Evolutionary conservation across 2,888 invertebrate genomes (phyloP).

Genomic region (Diarsia rubi): DNA sequence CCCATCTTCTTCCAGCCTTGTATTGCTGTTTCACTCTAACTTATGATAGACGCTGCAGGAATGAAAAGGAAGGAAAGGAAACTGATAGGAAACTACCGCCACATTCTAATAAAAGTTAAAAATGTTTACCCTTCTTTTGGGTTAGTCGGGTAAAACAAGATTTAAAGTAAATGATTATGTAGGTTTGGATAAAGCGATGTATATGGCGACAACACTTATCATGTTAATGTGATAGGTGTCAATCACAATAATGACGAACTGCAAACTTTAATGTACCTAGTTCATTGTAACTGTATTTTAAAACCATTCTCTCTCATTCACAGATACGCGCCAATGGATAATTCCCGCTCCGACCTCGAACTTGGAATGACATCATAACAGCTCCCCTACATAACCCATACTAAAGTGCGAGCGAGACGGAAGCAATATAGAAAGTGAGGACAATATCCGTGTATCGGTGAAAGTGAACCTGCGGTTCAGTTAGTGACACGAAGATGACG

Average conservation of each 20-base stretch:
- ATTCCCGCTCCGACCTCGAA: slow-evolving; percentile 64
- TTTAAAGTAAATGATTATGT: too few species aligned
- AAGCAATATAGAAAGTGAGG: slow-evolving; percentile 67
- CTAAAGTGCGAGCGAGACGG: slow-evolving; percentile 56
- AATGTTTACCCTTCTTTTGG: too few species aligned
- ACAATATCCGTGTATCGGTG: slow-evolving; percentile 55
- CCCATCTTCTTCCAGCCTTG: too few species aligned
- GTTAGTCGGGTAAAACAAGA: too few species aligned
- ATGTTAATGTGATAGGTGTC: slow-evolving; percentile 35
- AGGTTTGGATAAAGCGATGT: too few species aligned
- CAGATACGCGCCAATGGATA: slow-evolving; percentile 71
- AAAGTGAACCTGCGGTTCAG: slow-evolving; percentile 57
- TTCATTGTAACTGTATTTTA: slow-evolving; percentile 5
- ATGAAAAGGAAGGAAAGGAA: too few species aligned
- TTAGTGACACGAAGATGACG: slow-evolving; percentile 73
- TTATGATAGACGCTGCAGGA: too few species aligned
- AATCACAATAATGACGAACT: slow-evolving; percentile 23
- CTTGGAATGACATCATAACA: slow-evolving; percentile 38
- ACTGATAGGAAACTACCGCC: too few species aligned
- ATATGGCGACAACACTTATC: too few species aligned
- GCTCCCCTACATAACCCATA: slow-evolving; percentile 28
- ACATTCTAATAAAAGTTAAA: too few species aligned
- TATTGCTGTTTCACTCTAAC: too few species aligned
- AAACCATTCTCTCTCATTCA: slow-evolving; percentile 59
- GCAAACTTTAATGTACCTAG: not conserved